These are phyloP conservation scores for Drosophila tani DNA, from an alignment of 1,140 invertebrate species.

Conservation along the genomic window DNA sequence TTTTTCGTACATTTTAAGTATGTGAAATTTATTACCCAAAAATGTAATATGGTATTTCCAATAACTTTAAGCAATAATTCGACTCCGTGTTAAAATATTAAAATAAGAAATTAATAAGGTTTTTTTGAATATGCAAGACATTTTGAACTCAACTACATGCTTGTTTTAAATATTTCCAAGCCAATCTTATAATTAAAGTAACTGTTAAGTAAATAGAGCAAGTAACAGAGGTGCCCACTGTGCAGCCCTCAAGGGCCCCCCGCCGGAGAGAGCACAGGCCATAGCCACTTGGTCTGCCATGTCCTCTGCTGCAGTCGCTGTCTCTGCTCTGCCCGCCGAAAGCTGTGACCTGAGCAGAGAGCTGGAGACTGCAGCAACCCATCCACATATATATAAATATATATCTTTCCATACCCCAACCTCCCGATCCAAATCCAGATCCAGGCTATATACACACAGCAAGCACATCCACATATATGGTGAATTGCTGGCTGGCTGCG, in stretches of 20 bases:
- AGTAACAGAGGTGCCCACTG: not conserved
- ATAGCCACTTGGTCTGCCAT: slow-evolving; percentile 37
- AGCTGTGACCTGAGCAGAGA: slow-evolving; percentile 51
- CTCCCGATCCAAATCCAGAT: slow-evolving; percentile 2
- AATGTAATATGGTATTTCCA: fast-evolving
- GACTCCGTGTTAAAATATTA: fast-evolving
- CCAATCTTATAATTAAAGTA: not conserved
- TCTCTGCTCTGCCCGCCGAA: slow-evolving; percentile 44
- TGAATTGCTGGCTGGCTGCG: not conserved
- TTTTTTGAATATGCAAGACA: not conserved
- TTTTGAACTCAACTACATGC: not conserved
- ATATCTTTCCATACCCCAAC: not conserved
- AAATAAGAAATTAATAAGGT: not conserved
- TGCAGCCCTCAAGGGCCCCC: slow-evolving; percentile 12
- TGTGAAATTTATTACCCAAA: fast-evolving
- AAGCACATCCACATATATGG: slow-evolving; percentile 2
- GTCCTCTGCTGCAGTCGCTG: slow-evolving; percentile 40
- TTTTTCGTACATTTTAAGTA: not conserved
- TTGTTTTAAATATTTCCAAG: not conserved
- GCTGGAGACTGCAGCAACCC: slow-evolving; percentile 50
- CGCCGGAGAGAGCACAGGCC: slow-evolving; percentile 8
- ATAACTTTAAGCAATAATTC: too few relatives aligned
- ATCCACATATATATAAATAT: slow-evolving; percentile 5
- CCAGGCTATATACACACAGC: slow-evolving; percentile 30
- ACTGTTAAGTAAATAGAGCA: not conserved